Evolutionary conservation across 2,888 invertebrate species (phyloP).

Genomic region (Blastobasis adustella): DNA sequence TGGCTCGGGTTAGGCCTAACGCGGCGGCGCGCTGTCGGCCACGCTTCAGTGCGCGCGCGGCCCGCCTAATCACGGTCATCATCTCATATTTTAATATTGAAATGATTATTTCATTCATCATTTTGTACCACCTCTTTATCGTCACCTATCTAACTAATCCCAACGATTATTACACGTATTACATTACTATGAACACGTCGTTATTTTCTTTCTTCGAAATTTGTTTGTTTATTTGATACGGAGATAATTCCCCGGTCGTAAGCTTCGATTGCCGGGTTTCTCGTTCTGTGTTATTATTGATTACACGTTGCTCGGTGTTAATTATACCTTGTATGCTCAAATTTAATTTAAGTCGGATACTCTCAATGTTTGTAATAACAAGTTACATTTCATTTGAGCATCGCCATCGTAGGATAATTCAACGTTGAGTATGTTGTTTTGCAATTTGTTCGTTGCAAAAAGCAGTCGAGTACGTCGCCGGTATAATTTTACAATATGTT

Average conservation of each 20-base stretch:
- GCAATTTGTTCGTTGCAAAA: too few relatives aligned
- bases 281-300: slow-evolving; percentile 58
- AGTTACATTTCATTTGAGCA: background rate
- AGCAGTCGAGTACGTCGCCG: too few relatives aligned
- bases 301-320: slow-evolving; percentile 58
- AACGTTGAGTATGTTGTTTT: too few relatives aligned
- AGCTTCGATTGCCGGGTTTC: slow-evolving; percentile 41
- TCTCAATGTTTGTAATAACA: slow-evolving; percentile 12
- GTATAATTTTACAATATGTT: too few relatives aligned
- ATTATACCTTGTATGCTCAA: slow-evolving; percentile 55
- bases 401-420: too few relatives aligned
- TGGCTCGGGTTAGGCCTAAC: slow-evolving; percentile 63
- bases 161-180: slow-evolving; percentile 66
- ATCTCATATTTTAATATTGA: slow-evolving; percentile 56
- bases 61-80: slow-evolving; percentile 53
- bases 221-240: slow-evolving; percentile 60
- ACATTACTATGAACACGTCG: slow-evolving; percentile 57
- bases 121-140: slow-evolving; percentile 50
- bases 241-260: slow-evolving; percentile 47
- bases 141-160: slow-evolving; percentile 59
- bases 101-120: slow-evolving; percentile 69
- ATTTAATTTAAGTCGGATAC: slow-evolving; percentile 48
- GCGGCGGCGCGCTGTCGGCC: slow-evolving; percentile 45
- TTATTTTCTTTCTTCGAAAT: slow-evolving; percentile 47
- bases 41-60: slow-evolving; percentile 44